These are phyloP conservation scores for Lampropteryx suffumata DNA, from an alignment of 2,888 invertebrate genomes.

Conservation along the genomic window DNA sequence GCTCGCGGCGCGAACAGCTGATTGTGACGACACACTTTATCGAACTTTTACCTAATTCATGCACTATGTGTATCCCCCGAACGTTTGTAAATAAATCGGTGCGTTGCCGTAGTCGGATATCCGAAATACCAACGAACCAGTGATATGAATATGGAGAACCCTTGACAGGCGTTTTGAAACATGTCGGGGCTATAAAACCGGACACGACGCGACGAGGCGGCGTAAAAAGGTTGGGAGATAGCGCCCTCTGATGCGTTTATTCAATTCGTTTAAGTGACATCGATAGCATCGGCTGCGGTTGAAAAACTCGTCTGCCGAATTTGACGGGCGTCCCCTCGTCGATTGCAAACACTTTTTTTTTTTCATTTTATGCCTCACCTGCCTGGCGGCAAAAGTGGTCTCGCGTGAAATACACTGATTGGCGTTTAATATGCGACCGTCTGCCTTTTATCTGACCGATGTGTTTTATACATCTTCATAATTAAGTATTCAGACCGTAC, in stretches of 20 bases:
- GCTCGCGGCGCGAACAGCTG: slow-evolving; percentile 80
- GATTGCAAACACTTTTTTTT: slow-evolving; percentile 63
- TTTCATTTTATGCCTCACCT: slow-evolving; percentile 73
- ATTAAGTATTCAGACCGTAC: neutral
- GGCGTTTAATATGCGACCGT: slow-evolving; percentile 64
- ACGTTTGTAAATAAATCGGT: slow-evolving; percentile 8
- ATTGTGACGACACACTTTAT: slow-evolving; percentile 74
- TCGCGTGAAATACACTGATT: slow-evolving; percentile 68
- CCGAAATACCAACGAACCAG: slow-evolving; percentile 18
- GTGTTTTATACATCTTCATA: neutral
- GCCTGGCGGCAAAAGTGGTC: slow-evolving; percentile 60
- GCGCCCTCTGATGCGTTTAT: slow-evolving; percentile 72
- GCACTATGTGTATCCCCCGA: slow-evolving; percentile 38
- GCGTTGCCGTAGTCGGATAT: neutral
- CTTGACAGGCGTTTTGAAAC: slow-evolving; percentile 42
- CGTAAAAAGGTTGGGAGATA: slow-evolving; percentile 48
- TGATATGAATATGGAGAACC: slow-evolving; percentile 35
- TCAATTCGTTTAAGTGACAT: slow-evolving; percentile 83
- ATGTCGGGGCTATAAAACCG: slow-evolving; percentile 42
- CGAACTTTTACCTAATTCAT: slow-evolving; percentile 66
- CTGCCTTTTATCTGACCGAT: slow-evolving; percentile 49
- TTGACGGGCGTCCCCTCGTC: slow-evolving; percentile 61
- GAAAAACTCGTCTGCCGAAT: slow-evolving; percentile 75
- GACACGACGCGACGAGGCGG: slow-evolving; percentile 34
- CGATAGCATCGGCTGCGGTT: slow-evolving; percentile 75